Evolutionary conservation across 1,140 invertebrate genomes (phyloP).

Genomic region (Tribolium madens): DNA sequence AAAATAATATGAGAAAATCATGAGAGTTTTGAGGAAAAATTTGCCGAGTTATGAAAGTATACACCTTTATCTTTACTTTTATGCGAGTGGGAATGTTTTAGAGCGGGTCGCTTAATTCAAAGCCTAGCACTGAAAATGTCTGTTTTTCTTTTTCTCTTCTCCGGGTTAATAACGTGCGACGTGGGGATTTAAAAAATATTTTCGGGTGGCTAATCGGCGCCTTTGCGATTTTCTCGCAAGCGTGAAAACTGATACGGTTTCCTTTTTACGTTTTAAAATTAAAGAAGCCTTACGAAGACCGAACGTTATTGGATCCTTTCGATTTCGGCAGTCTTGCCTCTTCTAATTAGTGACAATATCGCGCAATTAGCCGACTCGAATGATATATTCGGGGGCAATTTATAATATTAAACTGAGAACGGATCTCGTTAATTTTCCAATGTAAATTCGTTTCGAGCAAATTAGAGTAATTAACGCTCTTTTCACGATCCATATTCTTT

Average conservation of each 20-base stretch:
- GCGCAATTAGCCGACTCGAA: conserved; percentile 17
- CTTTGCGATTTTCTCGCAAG: conserved; percentile 12
- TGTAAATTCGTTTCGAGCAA: conserved; percentile 29
- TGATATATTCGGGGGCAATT: conserved; percentile 29
- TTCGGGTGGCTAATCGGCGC: conserved; percentile 16
- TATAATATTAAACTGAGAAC: conserved; percentile 30
- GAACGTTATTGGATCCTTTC: conserved; percentile 5
- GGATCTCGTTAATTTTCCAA: conserved; percentile 35
- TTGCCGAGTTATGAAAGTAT: conserved; percentile 24
- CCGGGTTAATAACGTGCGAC: conserved; percentile 15
- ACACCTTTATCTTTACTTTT: conserved; percentile 33
- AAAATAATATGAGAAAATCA: conserved; percentile 24
- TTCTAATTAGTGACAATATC: conserved; percentile 36
- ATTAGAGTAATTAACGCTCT: conserved; percentile 32
- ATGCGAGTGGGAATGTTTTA: conserved; percentile 11
- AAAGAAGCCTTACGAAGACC: neutral
- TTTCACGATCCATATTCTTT: conserved; percentile 32
- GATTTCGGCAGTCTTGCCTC: neutral
- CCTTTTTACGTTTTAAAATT: conserved; percentile 23
- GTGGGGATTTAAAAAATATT: conserved; percentile 31
- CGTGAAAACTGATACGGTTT: conserved; percentile 33
- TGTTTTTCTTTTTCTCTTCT: conserved; percentile 21
- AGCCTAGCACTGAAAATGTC: neutral
- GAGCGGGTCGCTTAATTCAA: conserved; percentile 11
- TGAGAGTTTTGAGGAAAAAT: conserved; percentile 17